phyloP scores from a whole-genome alignment of 2,797 vertebrate genomes.

The Eidolon dupreanum region DNA sequence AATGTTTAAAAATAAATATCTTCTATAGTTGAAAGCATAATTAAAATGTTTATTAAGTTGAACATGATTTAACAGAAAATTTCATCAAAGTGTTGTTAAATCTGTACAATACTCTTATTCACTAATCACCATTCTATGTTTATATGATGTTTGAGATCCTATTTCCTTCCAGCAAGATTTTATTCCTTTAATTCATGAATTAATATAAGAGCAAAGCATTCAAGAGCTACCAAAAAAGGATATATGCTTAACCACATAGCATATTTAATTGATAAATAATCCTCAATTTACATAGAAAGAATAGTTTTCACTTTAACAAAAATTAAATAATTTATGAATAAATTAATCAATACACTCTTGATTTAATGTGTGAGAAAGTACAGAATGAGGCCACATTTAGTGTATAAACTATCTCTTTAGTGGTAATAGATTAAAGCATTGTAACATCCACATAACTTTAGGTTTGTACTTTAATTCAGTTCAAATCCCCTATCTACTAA shows the following conservation, averaged over 20 bases:
- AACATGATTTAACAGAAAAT: slow-evolving; percentile 28
- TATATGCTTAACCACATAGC: not conserved
- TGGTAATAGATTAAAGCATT: slow-evolving; percentile 18
- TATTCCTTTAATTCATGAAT: not conserved
- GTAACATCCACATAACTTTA: not conserved
- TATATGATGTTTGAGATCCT: slow-evolving; percentile 2
- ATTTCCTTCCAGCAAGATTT: slow-evolving; percentile 31
- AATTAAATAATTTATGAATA: slow-evolving; percentile 25
- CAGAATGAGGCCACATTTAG: not conserved
- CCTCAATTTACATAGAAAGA: slow-evolving; percentile 3
- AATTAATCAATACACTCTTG: not conserved
- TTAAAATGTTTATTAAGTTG: slow-evolving; percentile 7
- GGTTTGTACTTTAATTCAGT: slow-evolving; percentile 2
- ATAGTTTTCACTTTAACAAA: slow-evolving; percentile 19
- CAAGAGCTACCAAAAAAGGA: not conserved
- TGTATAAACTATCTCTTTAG: not conserved
- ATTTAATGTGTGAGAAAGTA: not conserved
- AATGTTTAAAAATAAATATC: not conserved
- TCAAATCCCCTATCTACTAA: slow-evolving; percentile 27
- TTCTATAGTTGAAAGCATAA: not conserved
- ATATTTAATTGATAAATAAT: not conserved
- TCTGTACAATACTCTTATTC: not conserved
- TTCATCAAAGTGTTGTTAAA: not conserved
- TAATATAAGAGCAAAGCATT: not conserved
- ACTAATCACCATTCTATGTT: not conserved